Evolutionary conservation across 2,888 invertebrate genomes (phyloP), one percentile per base, ranked within the genome.

Genomic region (Lithophane ornitopus): DNA sequence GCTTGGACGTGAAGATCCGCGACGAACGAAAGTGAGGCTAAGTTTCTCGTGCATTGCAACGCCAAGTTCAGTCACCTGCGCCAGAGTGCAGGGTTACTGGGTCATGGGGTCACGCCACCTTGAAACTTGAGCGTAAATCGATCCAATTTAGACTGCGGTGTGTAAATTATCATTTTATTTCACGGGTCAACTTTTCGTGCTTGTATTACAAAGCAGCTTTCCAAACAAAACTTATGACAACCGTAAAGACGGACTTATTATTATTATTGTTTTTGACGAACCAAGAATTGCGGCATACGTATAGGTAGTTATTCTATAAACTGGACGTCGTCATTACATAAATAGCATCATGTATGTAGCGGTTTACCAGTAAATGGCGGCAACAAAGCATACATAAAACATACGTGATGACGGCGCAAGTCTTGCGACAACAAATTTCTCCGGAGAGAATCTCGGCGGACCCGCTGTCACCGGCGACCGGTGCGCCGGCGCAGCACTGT

Each of bases 11-110:
- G 85, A 88, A 93, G 90, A 93, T 94, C 95, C 94, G 94, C 90
- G 86, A 93, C 87, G 85, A 92, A 90, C 89, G 94, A 95, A 95
- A 95, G 94, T 94, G 93, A 94, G 92, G 92, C 52, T 91, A 89
- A 88, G 84, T 90, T 93, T 93, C 92, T 91, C 91, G 92, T 90
- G 89, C 88, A 87, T 75, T 91, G 92, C 92, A 91, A 85, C 90
- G 89, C 82, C 87, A 90, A 90, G 93, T 93, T 93, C 90, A 92
- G 86, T 87, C 84, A 90, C 90, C 86, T 89, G 91, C 89, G 88
- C 86, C 79, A 76, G 76, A 76, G 76, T 62, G 83, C 89, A 91
- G 91, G 93, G 94, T 95, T 91, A 95, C 92, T 95, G 82, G 94
- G 96, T 94, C 93, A 95, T 85, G 90, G 87, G 93, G 93, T 91